Evolutionary conservation across 2,888 invertebrate species (phyloP).

Genomic region (Cheilosia variabilis): DNA sequence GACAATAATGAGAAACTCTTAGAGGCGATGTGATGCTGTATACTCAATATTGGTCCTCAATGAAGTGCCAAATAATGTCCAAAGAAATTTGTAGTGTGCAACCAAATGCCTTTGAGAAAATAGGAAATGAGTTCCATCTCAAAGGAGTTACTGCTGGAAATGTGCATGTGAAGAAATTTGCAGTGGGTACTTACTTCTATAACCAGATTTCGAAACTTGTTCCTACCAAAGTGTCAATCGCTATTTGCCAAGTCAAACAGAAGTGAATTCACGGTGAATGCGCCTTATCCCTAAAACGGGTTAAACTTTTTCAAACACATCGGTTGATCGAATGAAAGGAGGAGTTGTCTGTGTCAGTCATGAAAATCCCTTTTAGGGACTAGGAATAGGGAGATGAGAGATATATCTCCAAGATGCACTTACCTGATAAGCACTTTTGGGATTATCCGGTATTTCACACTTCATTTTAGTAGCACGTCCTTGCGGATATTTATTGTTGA

Average conservation of each 20-base stretch:
- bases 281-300: too few relatives aligned
- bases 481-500: too few relatives aligned
- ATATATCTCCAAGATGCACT: not conserved
- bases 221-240: too few relatives aligned
- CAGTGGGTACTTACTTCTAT: too few relatives aligned
- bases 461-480: not conserved
- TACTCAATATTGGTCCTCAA: constrained; percentile 5
- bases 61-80: constrained; percentile 9
- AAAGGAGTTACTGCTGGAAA: not conserved
- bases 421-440: constrained; percentile 17
- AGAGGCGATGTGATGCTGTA: not conserved
- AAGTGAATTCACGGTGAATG: too few relatives aligned
- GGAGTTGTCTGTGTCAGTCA: too few relatives aligned
- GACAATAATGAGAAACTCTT: constrained; percentile 20
- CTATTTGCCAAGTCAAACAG: too few relatives aligned
- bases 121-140: constrained; percentile 9
- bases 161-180: not conserved
- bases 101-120: constrained; percentile 3
- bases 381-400: too few relatives aligned
- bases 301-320: too few relatives aligned
- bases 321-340: too few relatives aligned
- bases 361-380: too few relatives aligned
- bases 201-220: too few relatives aligned
- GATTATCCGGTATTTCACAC: constrained; percentile 17
- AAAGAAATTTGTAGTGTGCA: not conserved